Percentiles rank a stretch among this genome's conserved stretches.
Conservation (phyloP, 2,113 vertebrate species). For the Psilopsiagon aymara region DNA sequence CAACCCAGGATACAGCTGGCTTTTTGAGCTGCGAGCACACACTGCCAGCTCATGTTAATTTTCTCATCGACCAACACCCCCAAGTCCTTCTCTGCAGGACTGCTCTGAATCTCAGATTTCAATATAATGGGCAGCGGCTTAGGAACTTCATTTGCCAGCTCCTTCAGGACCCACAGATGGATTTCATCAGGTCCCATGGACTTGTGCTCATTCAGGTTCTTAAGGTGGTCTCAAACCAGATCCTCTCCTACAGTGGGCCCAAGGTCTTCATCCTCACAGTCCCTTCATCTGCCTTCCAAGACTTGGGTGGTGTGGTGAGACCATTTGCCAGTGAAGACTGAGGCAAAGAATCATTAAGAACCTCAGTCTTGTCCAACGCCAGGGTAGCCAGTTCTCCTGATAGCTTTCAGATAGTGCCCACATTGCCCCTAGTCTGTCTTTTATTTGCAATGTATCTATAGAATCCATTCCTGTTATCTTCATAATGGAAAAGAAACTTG, state of each 20-base stretch:
- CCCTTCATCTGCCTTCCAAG: background rate
- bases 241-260: background rate
- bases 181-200: background rate
- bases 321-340: background rate
- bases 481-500: background rate
- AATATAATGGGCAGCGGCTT: no score
- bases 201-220: background rate
- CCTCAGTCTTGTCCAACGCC: background rate
- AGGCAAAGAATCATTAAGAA: background rate
- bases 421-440: background rate
- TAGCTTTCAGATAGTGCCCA: background rate
- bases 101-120: no score
- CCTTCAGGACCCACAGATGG: background rate
- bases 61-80: no score
- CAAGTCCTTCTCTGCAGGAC: no score
- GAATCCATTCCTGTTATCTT: background rate
- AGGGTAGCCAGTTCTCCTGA: background rate
- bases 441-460: background rate
- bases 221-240: background rate
- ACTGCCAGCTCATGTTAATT: no score
- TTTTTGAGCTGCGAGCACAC: no score
- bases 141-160: background rate
- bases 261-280: background rate
- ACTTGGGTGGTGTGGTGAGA: background rate
- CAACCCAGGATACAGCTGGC: no score